Percentiles rank a stretch among this genome's conserved stretches.
Evolutionary conservation across 2,797 vertebrate genomes (phyloP).

Genomic region (Garrulus glandarius): DNA sequence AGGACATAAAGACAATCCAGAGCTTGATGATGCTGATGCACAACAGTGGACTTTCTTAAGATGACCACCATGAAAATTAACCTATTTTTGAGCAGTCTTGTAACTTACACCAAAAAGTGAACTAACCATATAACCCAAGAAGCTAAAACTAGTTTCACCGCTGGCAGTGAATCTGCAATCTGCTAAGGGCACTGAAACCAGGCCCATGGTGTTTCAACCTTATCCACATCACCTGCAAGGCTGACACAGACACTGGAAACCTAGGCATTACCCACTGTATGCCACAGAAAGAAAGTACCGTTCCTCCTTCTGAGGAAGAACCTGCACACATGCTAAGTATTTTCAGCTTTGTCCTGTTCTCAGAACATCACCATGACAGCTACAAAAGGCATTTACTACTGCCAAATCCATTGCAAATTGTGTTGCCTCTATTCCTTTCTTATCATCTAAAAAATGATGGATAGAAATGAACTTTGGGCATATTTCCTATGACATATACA

Average conservation of each 20-base stretch:
- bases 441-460: background rate
- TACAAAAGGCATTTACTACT: background rate
- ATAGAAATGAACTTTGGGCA: background rate
- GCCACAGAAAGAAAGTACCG: background rate
- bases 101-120: background rate
- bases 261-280: background rate
- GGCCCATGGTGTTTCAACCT: background rate
- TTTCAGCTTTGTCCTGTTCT: background rate
- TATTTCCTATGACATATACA: background rate
- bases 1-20: background rate
- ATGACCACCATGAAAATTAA: background rate
- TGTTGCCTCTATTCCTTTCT: background rate
- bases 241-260: background rate
- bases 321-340: background rate
- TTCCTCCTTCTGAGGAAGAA: background rate
- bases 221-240: background rate
- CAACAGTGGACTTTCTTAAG: background rate
- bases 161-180: background rate
- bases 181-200: background rate
- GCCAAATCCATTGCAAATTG: background rate
- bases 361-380: background rate
- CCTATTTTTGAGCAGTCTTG: background rate
- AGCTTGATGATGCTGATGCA: background rate
- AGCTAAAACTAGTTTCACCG: background rate
- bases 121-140: background rate